Percentiles rank a stretch among this genome's conserved stretches.
Evolutionary conservation across 1,140 invertebrate species (phyloP).

Genomic region (Dryas iulia): DNA sequence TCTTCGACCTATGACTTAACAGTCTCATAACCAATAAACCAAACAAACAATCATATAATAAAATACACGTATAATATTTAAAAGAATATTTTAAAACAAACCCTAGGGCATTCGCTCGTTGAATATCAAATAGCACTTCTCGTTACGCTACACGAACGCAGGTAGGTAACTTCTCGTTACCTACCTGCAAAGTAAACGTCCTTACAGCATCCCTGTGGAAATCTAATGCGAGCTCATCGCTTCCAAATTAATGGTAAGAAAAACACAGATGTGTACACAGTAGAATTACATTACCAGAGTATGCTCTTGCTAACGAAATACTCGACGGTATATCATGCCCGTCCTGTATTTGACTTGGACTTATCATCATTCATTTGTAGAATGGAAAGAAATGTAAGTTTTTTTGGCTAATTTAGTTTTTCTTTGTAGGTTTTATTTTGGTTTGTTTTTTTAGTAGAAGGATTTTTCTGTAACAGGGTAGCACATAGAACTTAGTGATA

Average conservation of each 20-base stretch:
- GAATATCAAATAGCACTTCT: not conserved
- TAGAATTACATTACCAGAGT: slow-evolving; percentile 6
- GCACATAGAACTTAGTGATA: no score
- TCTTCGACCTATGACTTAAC: no score
- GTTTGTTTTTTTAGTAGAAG: no score
- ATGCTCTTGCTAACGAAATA: not conserved
- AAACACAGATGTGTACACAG: slow-evolving; percentile 16
- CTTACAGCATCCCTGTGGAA: slow-evolving; percentile 13
- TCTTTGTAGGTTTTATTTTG: no score
- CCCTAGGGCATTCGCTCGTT: not conserved
- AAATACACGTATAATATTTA: not conserved
- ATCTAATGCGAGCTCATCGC: slow-evolving; percentile 12
- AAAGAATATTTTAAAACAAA: not conserved
- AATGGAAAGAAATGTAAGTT: not conserved
- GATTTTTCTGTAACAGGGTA: no score
- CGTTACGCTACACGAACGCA: not conserved
- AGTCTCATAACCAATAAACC: no score
- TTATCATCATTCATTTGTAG: not conserved
- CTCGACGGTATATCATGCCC: not conserved
- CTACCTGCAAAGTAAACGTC: not conserved
- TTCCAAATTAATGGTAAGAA: slow-evolving; percentile 21
- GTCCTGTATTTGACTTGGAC: not conserved
- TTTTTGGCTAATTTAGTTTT: not conserved
- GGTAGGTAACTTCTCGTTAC: not conserved
- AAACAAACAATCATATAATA: no score